These are phyloP conservation scores for Leptodactylus fallax DNA, from an alignment of 2,797 vertebrate genomes.

Conservation along the genomic window DNA sequence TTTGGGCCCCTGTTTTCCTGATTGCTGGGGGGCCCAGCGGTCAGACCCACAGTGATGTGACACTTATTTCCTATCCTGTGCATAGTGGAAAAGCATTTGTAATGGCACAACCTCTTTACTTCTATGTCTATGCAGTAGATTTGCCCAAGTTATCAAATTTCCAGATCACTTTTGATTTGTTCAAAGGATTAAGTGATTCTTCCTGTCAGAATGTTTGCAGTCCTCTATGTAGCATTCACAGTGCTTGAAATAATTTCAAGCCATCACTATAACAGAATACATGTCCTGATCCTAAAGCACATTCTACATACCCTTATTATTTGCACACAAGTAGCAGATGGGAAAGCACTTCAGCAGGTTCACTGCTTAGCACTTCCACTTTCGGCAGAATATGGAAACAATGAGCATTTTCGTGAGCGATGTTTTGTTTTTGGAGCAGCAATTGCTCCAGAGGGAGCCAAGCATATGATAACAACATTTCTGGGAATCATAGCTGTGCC, in stretches of 20 bases:
- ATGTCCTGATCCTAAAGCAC: background rate
- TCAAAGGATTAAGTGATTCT: background rate
- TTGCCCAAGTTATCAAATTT: background rate
- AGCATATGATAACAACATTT: constrained; percentile 22
- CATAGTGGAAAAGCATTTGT: no score
- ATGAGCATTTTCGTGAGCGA: constrained; percentile 24
- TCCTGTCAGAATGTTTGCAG: background rate
- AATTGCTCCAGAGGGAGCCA: constrained; percentile 11
- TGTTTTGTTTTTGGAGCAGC: constrained; percentile 38
- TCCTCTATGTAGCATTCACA: background rate
- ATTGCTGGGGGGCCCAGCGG: no score
- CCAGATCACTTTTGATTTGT: background rate
- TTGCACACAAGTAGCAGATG: constrained; percentile 19
- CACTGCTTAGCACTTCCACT: background rate
- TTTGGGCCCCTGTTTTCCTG: no score
- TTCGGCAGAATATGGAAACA: constrained; percentile 1
- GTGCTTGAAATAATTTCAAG: background rate
- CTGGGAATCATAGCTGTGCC: constrained; percentile 11
- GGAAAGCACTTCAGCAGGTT: constrained; percentile 6
- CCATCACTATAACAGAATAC: background rate
- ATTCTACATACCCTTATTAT: background rate
- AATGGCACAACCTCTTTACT: no score
- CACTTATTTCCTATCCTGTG: no score
- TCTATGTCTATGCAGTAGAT: no score
- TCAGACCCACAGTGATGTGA: no score